phyloP scores from a whole-genome alignment of 2,888 invertebrate genomes.

The Drosophila paramelanica region DNA sequence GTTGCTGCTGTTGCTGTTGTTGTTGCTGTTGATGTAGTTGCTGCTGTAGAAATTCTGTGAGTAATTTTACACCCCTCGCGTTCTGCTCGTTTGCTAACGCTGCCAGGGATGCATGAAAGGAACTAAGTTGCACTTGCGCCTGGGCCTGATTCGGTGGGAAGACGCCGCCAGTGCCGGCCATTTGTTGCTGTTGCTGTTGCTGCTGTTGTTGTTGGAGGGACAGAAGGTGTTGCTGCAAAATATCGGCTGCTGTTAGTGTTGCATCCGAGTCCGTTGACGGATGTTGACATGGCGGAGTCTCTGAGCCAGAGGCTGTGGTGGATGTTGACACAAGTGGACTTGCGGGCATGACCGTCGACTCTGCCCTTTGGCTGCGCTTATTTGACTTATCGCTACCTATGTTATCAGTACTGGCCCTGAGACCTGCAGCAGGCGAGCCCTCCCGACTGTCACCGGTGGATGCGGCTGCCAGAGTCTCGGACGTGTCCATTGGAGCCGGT shows the following conservation, averaged over 20 bases:
- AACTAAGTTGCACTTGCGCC: slow-evolving; percentile 64
- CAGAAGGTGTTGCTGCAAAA: slow-evolving; percentile 56
- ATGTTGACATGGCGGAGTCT: slow-evolving; percentile 39
- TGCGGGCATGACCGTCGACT: slow-evolving; percentile 25
- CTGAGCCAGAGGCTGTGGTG: slow-evolving; percentile 8
- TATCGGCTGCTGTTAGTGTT: slow-evolving; percentile 42
- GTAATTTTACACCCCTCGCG: slow-evolving; percentile 79
- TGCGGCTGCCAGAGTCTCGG: slow-evolving; percentile 12
- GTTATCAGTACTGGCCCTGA: slow-evolving; percentile 81
- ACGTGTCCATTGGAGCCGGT: slow-evolving; percentile 22
- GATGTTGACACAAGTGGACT: slow-evolving; percentile 25
- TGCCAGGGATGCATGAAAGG: slow-evolving; percentile 82
- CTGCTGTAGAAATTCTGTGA: slow-evolving; percentile 84
- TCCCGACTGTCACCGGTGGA: slow-evolving; percentile 15
- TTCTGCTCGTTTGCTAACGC: slow-evolving; percentile 69
- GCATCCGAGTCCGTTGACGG: slow-evolving; percentile 35
- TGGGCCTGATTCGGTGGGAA: slow-evolving; percentile 50
- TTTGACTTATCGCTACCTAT: slow-evolving; percentile 78
- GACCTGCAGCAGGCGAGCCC: slow-evolving; percentile 26
- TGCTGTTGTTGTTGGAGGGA: slow-evolving; percentile 48
- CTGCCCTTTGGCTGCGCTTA: slow-evolving; percentile 39
- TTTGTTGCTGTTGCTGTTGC: slow-evolving; percentile 47
- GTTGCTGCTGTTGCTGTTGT: slow-evolving; percentile 62
- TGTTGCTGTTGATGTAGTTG: slow-evolving; percentile 82
- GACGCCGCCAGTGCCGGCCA: slow-evolving; percentile 16